phyloP scores from a whole-genome alignment of 2,888 invertebrate species.

The Iphiclides podalirius region DNA sequence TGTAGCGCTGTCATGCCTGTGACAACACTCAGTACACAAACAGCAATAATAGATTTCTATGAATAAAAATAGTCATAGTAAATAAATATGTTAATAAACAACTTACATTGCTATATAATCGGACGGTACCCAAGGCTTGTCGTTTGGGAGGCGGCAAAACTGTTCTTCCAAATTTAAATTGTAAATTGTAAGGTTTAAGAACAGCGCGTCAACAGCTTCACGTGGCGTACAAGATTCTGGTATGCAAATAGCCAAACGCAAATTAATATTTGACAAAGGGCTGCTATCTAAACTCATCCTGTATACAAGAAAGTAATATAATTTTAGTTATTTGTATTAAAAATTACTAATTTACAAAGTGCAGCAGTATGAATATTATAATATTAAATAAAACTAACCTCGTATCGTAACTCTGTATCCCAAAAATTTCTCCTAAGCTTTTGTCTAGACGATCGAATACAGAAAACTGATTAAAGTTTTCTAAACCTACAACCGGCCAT shows the following conservation, averaged over 20 bases:
- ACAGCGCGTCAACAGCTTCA: conserved; percentile 31
- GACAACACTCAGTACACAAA: too few species aligned
- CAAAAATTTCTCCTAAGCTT: conserved; percentile 1
- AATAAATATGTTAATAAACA: too few species aligned
- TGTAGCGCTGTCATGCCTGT: too few species aligned
- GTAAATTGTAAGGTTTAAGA: conserved; percentile 30
- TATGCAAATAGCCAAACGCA: conserved; percentile 37
- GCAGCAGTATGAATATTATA: background rate
- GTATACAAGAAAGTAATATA: conserved; percentile 38
- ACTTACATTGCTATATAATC: conserved; percentile 57
- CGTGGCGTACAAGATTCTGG: conserved; percentile 39
- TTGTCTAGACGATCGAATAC: conserved; percentile 2
- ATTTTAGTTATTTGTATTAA: too few species aligned
- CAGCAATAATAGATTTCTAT: too few species aligned
- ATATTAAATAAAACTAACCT: conserved; percentile 3
- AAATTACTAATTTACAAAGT: background rate
- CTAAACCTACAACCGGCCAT: background rate
- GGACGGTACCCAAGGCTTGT: conserved; percentile 47
- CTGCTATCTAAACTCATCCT: conserved; percentile 30
- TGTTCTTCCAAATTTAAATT: conserved; percentile 37
- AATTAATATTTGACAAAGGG: conserved; percentile 21
- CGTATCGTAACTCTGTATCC: background rate
- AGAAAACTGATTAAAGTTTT: background rate
- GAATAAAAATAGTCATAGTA: too few species aligned
- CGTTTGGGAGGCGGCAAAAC: conserved; percentile 53